These are phyloP conservation scores for Eudasyphora cyanicolor DNA, from an alignment of 2,888 invertebrate species.

Conservation along the genomic window DNA sequence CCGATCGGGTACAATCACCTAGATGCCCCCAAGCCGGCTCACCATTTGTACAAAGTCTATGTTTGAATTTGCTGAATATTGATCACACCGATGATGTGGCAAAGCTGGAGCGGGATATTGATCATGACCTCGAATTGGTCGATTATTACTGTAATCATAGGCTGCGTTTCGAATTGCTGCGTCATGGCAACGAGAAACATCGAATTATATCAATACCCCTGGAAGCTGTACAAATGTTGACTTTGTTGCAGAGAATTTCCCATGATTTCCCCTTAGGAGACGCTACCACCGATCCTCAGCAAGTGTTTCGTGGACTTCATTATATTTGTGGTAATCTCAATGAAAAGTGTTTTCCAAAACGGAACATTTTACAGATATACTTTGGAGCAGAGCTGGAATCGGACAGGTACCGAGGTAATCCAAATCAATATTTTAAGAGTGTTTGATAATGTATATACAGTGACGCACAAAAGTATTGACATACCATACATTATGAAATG, in stretches of 20 bases:
- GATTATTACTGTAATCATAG: neutral
- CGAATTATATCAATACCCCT: neutral
- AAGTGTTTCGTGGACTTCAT: neutral
- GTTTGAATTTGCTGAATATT: neutral
- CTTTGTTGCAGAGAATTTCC: neutral
- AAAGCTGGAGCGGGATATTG: neutral
- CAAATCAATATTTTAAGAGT: too few species aligned
- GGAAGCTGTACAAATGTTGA: neutral
- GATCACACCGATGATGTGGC: neutral
- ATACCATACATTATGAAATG: too few species aligned
- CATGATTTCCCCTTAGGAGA: neutral
- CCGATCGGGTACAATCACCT: neutral
- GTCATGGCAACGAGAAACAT: neutral
- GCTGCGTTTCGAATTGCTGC: neutral
- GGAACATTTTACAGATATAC: too few species aligned
- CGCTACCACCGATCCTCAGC: neutral
- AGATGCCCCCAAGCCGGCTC: neutral
- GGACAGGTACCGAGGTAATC: too few species aligned
- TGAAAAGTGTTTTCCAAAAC: too few species aligned
- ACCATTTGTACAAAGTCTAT: neutral
- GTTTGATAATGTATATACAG: too few species aligned
- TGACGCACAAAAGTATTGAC: too few species aligned
- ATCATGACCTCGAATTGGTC: neutral
- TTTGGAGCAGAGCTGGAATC: too few species aligned
- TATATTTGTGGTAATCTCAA: slow-evolving; percentile 83